Evolutionary conservation across 2,888 invertebrate species (phyloP).

Genomic region (Scaptomyza flava): DNA sequence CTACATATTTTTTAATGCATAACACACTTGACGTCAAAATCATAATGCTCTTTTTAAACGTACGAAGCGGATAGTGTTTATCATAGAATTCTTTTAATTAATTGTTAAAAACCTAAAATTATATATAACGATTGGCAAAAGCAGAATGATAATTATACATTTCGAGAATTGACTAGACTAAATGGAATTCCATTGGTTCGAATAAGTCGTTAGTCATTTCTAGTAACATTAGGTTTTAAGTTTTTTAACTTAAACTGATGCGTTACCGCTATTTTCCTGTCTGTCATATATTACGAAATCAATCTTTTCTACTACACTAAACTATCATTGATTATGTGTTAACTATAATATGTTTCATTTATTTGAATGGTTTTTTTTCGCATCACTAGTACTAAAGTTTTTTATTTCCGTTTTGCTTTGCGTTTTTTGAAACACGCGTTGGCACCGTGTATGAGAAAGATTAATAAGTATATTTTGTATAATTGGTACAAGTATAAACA

Average conservation of each 20-base stretch:
- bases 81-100: not conserved
- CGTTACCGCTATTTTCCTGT: not conserved
- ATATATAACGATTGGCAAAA: not conserved
- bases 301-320: conserved; percentile 32
- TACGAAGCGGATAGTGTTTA: conserved; percentile 5
- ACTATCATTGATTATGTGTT: conserved; percentile 63
- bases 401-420: conserved; percentile 59
- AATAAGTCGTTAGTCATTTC: not conserved
- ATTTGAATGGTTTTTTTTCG: conserved; percentile 45
- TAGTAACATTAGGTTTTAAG: too few relatives aligned
- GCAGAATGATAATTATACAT: not conserved
- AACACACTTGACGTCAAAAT: not conserved
- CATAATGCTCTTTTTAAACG: not conserved
- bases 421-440: conserved; percentile 72
- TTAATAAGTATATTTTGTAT: not conserved
- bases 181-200: not conserved
- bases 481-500: conserved; percentile 4
- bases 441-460: conserved; percentile 48
- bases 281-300: not conserved
- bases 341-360: conserved; percentile 26
- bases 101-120: conserved; percentile 3
- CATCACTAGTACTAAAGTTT: conserved; percentile 8
- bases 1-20: not conserved
- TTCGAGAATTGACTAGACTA: not conserved
- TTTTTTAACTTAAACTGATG: too few relatives aligned